Percentiles rank a stretch among this genome's conserved stretches.
These are phyloP conservation scores for Stigmatopora argus DNA, from an alignment of 2,113 vertebrate species.

Conservation along the genomic window DNA sequence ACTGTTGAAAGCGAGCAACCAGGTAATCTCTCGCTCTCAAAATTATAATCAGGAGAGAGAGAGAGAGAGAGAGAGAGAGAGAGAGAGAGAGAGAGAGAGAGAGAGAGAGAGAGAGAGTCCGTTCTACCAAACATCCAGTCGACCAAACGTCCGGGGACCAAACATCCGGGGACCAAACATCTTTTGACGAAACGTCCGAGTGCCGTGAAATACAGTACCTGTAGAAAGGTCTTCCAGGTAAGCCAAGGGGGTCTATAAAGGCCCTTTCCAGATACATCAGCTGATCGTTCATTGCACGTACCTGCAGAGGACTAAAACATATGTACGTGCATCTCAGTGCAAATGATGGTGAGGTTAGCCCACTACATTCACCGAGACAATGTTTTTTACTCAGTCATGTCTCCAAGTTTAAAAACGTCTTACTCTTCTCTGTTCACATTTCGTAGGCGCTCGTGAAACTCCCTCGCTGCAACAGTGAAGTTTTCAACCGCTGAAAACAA, in stretches of 20 bases:
- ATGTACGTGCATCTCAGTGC: constrained; percentile 3
- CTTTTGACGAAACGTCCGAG: too few species aligned
- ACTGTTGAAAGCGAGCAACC: too few species aligned
- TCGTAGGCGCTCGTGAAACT: constrained; percentile 77
- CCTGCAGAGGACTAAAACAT: constrained; percentile 58
- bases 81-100: too few species aligned
- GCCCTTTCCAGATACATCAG: constrained; percentile 89
- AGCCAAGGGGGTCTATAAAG: constrained; percentile 87
- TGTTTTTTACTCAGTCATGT: background rate
- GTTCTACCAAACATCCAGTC: too few species aligned
- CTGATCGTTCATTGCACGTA: constrained; percentile 85
- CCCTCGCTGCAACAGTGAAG: constrained; percentile 77
- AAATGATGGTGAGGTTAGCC: background rate
- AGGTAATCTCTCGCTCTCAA: too few species aligned
- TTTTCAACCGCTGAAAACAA: constrained; percentile 85
- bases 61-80: too few species aligned
- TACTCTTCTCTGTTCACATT: constrained; percentile 79
- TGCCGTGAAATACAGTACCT: constrained; percentile 84
- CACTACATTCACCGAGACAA: background rate
- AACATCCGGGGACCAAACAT: too few species aligned
- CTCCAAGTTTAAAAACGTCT: constrained; percentile 21
- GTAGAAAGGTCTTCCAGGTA: constrained; percentile 89
- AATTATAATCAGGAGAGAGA: too few species aligned
- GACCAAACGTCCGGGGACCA: too few species aligned
- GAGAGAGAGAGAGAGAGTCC: too few species aligned